These are phyloP conservation scores for Sinohyriopsis cumingii DNA, from an alignment of 2,888 invertebrate genomes.

Conservation along the genomic window DNA sequence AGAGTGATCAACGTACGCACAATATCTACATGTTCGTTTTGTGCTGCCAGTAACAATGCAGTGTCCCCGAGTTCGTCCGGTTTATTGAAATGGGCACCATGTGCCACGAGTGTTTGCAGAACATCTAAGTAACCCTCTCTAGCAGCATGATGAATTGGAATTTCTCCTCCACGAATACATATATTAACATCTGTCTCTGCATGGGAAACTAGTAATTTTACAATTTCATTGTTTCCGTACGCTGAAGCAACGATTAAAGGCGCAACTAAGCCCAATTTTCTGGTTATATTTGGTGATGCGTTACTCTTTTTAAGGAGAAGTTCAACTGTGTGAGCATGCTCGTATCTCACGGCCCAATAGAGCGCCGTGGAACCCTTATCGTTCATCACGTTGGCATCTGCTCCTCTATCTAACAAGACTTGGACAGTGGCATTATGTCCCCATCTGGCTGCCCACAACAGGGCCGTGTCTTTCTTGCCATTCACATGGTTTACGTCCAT, in stretches of 20 bases:
- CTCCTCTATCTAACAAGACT: constrained; percentile 46
- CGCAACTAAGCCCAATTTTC: constrained; percentile 65
- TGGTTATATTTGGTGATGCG: constrained; percentile 58
- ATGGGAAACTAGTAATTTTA: constrained; percentile 39
- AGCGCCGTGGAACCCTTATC: constrained; percentile 69
- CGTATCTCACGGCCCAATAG: constrained; percentile 70
- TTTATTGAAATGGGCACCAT: constrained; percentile 62
- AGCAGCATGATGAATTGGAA: constrained; percentile 71
- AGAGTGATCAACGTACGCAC: constrained; percentile 52
- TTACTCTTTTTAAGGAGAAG: constrained; percentile 55
- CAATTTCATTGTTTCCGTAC: constrained; percentile 57
- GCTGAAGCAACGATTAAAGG: constrained; percentile 68
- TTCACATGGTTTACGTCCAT: constrained; percentile 55
- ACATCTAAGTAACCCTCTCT: constrained; percentile 65
- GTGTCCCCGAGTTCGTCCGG: constrained; percentile 66
- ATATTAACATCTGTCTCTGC: constrained; percentile 59
- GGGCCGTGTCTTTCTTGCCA: constrained; percentile 65
- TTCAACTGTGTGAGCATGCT: constrained; percentile 52
- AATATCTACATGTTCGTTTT: constrained; percentile 50
- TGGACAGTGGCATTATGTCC: constrained; percentile 51
- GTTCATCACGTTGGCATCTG: constrained; percentile 58
- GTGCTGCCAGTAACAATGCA: constrained; percentile 63
- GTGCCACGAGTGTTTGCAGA: constrained; percentile 56
- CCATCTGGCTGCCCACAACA: constrained; percentile 69
- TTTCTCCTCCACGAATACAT: constrained; percentile 61